phyloP scores from a whole-genome alignment of 2,113 vertebrate species.

The Microcebus ravelobensis region DNA sequence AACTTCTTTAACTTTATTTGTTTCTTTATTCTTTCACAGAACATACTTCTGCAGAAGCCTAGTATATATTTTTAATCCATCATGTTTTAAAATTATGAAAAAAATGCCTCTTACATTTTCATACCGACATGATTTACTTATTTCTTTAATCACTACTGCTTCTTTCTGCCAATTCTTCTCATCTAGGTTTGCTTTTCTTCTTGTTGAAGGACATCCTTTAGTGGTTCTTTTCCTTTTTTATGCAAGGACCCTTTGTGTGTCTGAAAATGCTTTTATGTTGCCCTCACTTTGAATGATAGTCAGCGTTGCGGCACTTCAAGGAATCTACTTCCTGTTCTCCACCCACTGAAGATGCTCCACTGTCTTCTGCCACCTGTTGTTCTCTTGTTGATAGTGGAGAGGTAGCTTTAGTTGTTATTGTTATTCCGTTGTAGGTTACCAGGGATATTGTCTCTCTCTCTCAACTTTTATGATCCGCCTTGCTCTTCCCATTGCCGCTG shows the following conservation, averaged over 20 bases:
- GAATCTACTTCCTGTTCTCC: background rate
- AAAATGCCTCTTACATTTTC: background rate
- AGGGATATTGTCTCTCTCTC: background rate
- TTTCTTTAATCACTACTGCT: no score
- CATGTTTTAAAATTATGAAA: background rate
- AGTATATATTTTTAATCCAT: background rate
- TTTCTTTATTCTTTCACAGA: no score
- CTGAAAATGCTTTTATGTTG: background rate
- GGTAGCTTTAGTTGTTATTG: background rate
- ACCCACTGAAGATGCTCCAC: background rate
- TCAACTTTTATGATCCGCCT: background rate
- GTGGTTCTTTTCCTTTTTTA: background rate
- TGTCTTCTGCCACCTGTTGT: no score
- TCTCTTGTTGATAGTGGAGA: background rate
- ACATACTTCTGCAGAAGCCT: no score
- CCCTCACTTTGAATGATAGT: background rate
- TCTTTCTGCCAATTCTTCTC: background rate
- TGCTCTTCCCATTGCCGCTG: background rate
- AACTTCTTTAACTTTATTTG: no score
- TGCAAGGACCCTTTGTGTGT: rapidly evolving
- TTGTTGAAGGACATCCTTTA: background rate
- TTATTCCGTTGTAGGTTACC: background rate
- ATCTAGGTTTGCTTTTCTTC: background rate
- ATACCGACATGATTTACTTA: background rate
- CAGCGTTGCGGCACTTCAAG: background rate